Conservation (phyloP, 1,140 invertebrate species). For the Euura saliciscinereae region DNA sequence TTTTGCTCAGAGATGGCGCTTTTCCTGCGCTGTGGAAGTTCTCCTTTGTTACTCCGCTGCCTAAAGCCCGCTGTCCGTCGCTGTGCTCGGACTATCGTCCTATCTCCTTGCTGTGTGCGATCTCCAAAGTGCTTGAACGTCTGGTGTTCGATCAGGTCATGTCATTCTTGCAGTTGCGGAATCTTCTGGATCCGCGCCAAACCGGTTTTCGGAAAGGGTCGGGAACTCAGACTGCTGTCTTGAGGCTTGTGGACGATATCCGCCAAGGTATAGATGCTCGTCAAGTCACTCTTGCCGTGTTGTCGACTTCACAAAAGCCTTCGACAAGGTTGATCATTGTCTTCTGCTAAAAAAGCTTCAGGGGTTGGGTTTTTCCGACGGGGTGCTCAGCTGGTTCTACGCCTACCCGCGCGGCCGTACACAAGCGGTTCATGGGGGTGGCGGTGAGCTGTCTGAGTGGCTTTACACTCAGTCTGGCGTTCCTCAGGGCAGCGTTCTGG, state of each 20-base stretch:
- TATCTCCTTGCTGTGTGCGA: constrained; percentile 5
- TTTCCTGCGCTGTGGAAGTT: background rate
- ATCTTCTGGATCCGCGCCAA: background rate
- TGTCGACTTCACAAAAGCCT: background rate
- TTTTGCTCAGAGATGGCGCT: background rate
- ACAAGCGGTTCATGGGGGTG: background rate
- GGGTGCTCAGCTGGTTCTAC: constrained; percentile 8
- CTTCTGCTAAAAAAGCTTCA: too few species aligned
- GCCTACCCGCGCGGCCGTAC: background rate
- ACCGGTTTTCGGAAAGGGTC: background rate
- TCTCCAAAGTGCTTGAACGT: constrained; percentile 8
- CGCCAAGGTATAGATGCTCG: background rate
- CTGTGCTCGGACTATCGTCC: constrained; percentile 6
- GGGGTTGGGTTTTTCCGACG: too few species aligned
- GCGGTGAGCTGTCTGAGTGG: background rate
- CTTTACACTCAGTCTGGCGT: background rate
- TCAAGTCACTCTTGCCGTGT: background rate
- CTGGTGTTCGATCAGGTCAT: constrained; percentile 8
- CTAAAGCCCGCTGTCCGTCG: background rate
- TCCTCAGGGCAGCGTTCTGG: constrained; percentile 9
- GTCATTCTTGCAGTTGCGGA: background rate
- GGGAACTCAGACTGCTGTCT: background rate
- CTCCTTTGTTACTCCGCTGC: background rate
- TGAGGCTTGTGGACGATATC: background rate
- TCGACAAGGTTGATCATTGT: too few species aligned